Evolutionary conservation across 2,888 invertebrate species (phyloP).

Genomic region (Thumatha senex): DNA sequence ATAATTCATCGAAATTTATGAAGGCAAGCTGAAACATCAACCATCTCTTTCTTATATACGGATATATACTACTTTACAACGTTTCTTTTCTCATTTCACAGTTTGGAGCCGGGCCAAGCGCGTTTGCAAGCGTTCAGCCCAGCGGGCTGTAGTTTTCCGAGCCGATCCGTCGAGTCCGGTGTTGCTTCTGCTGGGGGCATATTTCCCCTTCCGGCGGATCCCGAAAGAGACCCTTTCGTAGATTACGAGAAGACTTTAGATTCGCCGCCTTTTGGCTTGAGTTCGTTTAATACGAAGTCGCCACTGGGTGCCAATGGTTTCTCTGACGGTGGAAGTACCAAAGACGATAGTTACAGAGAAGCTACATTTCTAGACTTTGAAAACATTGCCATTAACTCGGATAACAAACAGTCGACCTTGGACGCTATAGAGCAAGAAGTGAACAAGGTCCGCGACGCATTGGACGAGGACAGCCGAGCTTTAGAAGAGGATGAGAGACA

Average conservation of each 20-base stretch:
- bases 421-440: slow-evolving; percentile 79
- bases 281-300: slow-evolving; percentile 53
- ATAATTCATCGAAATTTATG: slow-evolving; percentile 78
- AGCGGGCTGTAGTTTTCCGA: slow-evolving; percentile 82
- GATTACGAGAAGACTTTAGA: slow-evolving; percentile 57
- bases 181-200: slow-evolving; percentile 60
- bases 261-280: slow-evolving; percentile 59
- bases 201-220: slow-evolving; percentile 56
- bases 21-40: slow-evolving; percentile 65
- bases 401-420: slow-evolving; percentile 69
- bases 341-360: slow-evolving; percentile 74
- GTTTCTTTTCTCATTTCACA: slow-evolving; percentile 83
- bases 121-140: slow-evolving; percentile 79
- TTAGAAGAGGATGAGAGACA: slow-evolving; percentile 74
- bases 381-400: slow-evolving; percentile 58
- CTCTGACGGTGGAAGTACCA: slow-evolving; percentile 53
- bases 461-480: slow-evolving; percentile 78
- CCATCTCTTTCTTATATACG: slow-evolving; percentile 77
- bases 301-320: slow-evolving; percentile 52
- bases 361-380: slow-evolving; percentile 76
- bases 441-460: slow-evolving; percentile 75
- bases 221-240: slow-evolving; percentile 64
- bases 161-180: slow-evolving; percentile 75
- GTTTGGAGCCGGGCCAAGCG: slow-evolving; percentile 84
- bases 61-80: slow-evolving; percentile 70